A percentile compares a stretch with the other conserved stretches of the same genome.
These are phyloP conservation scores for Hirtodrosophila cameraria DNA, from an alignment of 2,888 invertebrate species.

Conservation along the genomic window DNA sequence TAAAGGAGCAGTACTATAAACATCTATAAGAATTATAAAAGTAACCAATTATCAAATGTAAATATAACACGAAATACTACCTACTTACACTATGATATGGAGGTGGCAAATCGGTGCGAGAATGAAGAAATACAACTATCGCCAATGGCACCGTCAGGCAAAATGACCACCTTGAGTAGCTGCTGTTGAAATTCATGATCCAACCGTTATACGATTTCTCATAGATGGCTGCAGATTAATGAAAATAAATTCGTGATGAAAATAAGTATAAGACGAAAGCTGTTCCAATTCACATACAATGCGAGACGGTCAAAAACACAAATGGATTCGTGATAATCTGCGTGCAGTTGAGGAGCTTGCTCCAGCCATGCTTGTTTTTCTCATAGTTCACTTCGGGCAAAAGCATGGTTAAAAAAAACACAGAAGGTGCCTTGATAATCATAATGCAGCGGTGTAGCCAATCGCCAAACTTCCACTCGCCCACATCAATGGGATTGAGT, in stretches of 20 bases:
- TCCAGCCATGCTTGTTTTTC: too few species aligned
- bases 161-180: conserved; percentile 36
- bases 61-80: too few species aligned
- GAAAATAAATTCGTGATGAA: too few species aligned
- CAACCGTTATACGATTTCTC: conserved; percentile 1
- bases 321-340: conserved; percentile 66
- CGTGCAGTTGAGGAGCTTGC: conserved; percentile 69
- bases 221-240: conserved; percentile 28
- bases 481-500: conserved; percentile 55
- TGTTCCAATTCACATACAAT: conserved; percentile 54
- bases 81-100: conserved; percentile 44
- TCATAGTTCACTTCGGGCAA: conserved; percentile 73
- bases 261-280: too few species aligned
- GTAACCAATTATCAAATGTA: too few species aligned
- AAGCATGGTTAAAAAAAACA: conserved; percentile 29
- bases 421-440: conserved; percentile 50
- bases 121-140: conserved; percentile 14
- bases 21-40: conserved; percentile 1
- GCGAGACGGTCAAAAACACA: conserved; percentile 14
- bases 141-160: conserved; percentile 47
- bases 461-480: conserved; percentile 48
- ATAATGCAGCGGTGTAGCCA: conserved; percentile 1
- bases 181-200: conserved; percentile 1
- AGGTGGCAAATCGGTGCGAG: conserved; percentile 59
- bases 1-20: conserved; percentile 6